These are phyloP conservation scores for Alcis repandata DNA, from an alignment of 2,888 invertebrate species.

Conservation along the genomic window DNA sequence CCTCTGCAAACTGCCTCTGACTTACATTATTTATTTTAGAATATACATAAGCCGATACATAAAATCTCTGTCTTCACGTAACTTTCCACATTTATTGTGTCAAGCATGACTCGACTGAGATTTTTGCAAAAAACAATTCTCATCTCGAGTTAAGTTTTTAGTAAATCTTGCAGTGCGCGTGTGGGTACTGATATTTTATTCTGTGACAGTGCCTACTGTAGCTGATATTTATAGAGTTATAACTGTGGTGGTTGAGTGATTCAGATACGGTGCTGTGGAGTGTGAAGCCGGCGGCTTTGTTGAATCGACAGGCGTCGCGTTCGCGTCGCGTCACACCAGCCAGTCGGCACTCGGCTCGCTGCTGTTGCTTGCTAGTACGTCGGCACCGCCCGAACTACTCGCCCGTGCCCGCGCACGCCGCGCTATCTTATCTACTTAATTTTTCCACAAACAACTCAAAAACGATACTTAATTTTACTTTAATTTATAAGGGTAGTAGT, in stretches of 20 bases:
- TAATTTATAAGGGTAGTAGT: conserved; percentile 21
- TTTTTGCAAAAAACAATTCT: background rate
- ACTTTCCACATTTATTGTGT: conserved; percentile 20
- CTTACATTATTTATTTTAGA: conserved; percentile 30
- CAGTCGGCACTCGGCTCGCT: background rate
- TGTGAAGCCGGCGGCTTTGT: background rate
- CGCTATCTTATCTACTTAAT: conserved; percentile 43
- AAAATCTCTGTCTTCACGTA: conserved; percentile 10
- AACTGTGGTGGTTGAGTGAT: conserved; percentile 11
- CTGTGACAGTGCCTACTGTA: conserved; percentile 5
- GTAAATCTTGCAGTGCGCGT: background rate
- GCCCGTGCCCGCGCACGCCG: conserved; percentile 42
- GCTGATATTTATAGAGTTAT: conserved; percentile 23
- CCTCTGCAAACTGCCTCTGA: conserved; percentile 30
- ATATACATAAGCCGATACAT: conserved; percentile 12
- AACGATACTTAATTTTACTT: conserved; percentile 17
- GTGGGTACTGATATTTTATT: background rate
- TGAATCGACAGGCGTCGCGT: background rate
- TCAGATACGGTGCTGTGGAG: conserved; percentile 16
- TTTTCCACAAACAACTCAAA: conserved; percentile 52
- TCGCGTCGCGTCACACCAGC: conserved; percentile 5
- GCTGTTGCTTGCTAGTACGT: conserved; percentile 48
- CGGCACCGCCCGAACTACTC: conserved; percentile 56
- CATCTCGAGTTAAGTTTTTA: background rate
- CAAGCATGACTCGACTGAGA: conserved; percentile 34